phyloP scores from a whole-genome alignment of 1,140 invertebrate species.

The Cherax quadricarinatus region DNA sequence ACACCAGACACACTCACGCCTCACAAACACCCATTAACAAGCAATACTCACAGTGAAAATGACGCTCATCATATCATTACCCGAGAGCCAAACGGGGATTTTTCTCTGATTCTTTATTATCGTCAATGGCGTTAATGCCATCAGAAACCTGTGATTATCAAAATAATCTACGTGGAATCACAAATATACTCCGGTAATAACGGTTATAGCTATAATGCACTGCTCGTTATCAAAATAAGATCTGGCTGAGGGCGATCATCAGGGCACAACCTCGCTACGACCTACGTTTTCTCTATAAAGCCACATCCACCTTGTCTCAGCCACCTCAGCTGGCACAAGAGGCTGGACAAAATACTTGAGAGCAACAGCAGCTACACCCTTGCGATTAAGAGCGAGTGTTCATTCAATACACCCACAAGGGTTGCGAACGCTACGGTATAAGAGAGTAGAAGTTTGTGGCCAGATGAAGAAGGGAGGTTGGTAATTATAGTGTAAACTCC shows the following conservation, averaged over 20 bases:
- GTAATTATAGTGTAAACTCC: constrained; percentile 58
- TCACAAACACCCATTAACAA: constrained; percentile 55
- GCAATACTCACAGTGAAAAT: constrained; percentile 25
- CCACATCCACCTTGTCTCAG: no score
- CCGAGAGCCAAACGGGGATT: constrained; percentile 16
- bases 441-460: constrained; percentile 44
- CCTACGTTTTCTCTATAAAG: background rate
- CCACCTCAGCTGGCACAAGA: background rate
- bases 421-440: constrained; percentile 21
- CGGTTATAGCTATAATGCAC: constrained; percentile 40
- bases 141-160: constrained; percentile 49
- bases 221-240: constrained; percentile 61
- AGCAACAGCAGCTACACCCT: background rate
- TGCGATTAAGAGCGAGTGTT: background rate
- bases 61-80: constrained; percentile 32
- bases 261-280: constrained; percentile 19
- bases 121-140: constrained; percentile 56
- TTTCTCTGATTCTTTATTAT: constrained; percentile 39
- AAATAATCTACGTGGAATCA: constrained; percentile 58
- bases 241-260: constrained; percentile 42
- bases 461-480: constrained; percentile 43
- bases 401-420: constrained; percentile 19
- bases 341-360: background rate
- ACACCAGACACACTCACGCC: background rate
- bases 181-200: constrained; percentile 50